Base-by-base conservation (phyloP, 2,888 invertebrate species). In the Eugnorisma glareosa region DNA sequence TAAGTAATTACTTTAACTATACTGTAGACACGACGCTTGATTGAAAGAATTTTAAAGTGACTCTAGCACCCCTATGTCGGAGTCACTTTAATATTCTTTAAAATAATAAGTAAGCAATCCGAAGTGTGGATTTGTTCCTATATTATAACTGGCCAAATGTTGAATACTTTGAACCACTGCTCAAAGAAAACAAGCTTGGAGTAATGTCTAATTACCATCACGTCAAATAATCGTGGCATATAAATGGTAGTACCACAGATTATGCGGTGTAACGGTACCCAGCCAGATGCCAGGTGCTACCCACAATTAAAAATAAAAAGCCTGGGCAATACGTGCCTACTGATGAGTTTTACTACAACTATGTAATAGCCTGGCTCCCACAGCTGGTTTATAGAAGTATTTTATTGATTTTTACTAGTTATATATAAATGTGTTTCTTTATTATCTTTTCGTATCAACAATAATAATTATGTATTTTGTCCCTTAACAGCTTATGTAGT, bases 191-290 rank as follows among this genome's bases (percentile, higher is more conserved):
- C 24, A 67, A 48, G 11, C 13, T 13, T 48, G 18, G 51, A 15
- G 24, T 5, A n/a, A 18, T 15, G 2, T 31, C 1, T 35, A 15
- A 2, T 11, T 45, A 67, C 1, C 3, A 6, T 24, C 13, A 51
- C 37, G 35, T 70, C 7, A 63, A n/a, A 3, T n/a, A 72, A 64
- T 82, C 84, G 89, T 77, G n/a, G 0, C n/a, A 6, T 89, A 43
- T 79, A 81, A 86, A 69, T 48, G 18, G 24, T 0, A 21, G 3
- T 3, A 18, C 67, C 77, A 78, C 85, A 86, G 88, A 88, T 88
- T 88, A 89, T 88, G 69, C 79, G 35, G 45, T 24, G 28, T 88
- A 88, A 89, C 89, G 89, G 88, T 82, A 82, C 74, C 18, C 35
- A 18, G 59, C 64, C n/a, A 79, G 73, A 43, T 67, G 77, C 83